Base-by-base conservation (phyloP, 2,888 invertebrate species). In the Drepanosiphum platanoidis region DNA sequence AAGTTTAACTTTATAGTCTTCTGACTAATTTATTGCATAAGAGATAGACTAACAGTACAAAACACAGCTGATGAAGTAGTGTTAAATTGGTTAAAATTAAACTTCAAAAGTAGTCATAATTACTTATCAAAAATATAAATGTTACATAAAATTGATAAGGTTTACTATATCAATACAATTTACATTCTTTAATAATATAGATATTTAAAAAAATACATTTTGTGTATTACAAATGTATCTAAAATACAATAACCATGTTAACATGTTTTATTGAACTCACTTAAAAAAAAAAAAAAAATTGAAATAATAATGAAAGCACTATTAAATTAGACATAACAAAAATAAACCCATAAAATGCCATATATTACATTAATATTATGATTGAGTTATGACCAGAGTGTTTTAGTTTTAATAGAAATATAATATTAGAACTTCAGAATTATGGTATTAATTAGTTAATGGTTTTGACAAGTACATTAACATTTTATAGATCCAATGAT, bases 281-380 rank as follows among this genome's bases (percentile, higher is more conserved):
- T 32, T 42, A 32, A n/a, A n/a, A n/a, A n/a, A n/a, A n/a, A n/a
- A n/a, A n/a, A n/a, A n/a, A n/a, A 58, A 39, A 58, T 30, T 9
- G 3, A 36, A 71, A 39, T 70, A 32, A 71, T 42, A 30, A 71
- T 61, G 36, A 72, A 61, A 81, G 39, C 32, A 72, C 8, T n/a
- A n/a, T n/a, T 81, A 58, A 72, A 8, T 72, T 61, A 30, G 72
- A 52, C 39, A 81, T 71, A 81, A 81, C 81, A 80, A 80, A 13
- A 80, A 58, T 39, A 81, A 71, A 81, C 22, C 58, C 30, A 81
- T 39, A 39, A 71, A 70, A 58, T 4, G 18, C n/a, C 32, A n/a
- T 3, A 42, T 5, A 32, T 79, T 42, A 79, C 13, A 27, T 52
- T 46, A 46, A 9, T 8, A 79, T 27, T 46, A 34, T 32, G 46